Evolutionary conservation across 2,888 invertebrate genomes (phyloP).

Genomic region (Thereva nobilitata): DNA sequence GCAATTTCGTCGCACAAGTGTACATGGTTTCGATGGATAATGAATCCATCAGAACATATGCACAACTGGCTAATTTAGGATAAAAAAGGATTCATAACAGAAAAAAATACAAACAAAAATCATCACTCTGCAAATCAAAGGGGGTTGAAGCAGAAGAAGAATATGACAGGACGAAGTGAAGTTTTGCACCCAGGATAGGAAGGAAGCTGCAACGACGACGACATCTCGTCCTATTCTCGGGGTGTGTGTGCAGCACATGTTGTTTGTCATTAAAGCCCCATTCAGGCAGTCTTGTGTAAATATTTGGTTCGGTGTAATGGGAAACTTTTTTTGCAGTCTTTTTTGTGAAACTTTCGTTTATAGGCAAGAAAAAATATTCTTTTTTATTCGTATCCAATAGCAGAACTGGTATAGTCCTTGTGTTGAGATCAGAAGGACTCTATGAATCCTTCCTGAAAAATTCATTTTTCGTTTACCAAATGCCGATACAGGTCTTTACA

Average conservation of each 20-base stretch:
- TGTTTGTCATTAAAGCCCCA: constrained; percentile 36
- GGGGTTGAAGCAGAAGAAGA: constrained; percentile 10
- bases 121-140: constrained; percentile 26
- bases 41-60: constrained; percentile 27
- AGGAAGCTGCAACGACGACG: neutral
- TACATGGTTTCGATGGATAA: constrained; percentile 7
- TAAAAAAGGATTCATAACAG: constrained; percentile 20
- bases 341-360: constrained; percentile 23
- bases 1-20: constrained; percentile 9
- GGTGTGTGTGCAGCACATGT: constrained; percentile 16
- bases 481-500: constrained; percentile 20
- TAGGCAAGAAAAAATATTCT: neutral
- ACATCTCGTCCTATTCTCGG: constrained; percentile 3
- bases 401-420: constrained; percentile 15
- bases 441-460: constrained; percentile 20
- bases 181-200: constrained; percentile 5
- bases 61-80: constrained; percentile 22
- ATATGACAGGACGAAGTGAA: constrained; percentile 11
- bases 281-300: constrained; percentile 43
- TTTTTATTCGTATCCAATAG: constrained; percentile 10
- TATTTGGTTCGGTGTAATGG: constrained; percentile 45
- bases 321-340: constrained; percentile 37
- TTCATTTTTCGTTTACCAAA: constrained; percentile 28
- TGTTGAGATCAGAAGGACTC: constrained; percentile 18
- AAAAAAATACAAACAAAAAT: constrained; percentile 27